Base-by-base conservation (phyloP, 2,888 invertebrate genomes). In the Lasioglossum marginatum region DNA sequence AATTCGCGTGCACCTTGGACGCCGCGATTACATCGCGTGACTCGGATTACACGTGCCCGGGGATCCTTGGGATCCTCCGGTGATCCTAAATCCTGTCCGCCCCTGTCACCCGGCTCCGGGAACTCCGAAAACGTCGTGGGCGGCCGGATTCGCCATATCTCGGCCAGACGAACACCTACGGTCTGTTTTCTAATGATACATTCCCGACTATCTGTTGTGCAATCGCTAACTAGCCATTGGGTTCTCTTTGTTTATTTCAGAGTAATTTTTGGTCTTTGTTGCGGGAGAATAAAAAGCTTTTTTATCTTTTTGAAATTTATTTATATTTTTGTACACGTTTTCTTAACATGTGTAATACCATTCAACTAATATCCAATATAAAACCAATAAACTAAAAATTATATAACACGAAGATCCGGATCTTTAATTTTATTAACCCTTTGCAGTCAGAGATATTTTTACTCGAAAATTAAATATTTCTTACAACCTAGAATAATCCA, bases 51-150 rank as follows among this genome's bases (percentile, higher is more conserved):
- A 89, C 86, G 83, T 82, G 81, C 78, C 79, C 37, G 70, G 80
- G 72, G 75, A 57, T 71, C 68, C 70, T 57, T 37, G 68, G 76
- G 82, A 57, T 79, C 85, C 80, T 82, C 73, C 71, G 81, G 37
- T 84, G 88, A 89, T 86, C 86, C 87, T 88, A 89, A 91, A 88
- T 90, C 81, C 83, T 88, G 83, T 83, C 80, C 80, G 87, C 87
- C 87, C 88, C 85, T 90, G 90, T 91, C 91, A 89, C 85, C 82
- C 81, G 77, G 79, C 86, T 82, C 83, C 83, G 82, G 84, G 78
- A 87, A 89, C 88, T 87, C 79, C 81, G 88, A 87, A 88, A 89
- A 87, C 90, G 85, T 85, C 85, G 89, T 89, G 88, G 91, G 90
- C 86, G 89, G 83, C 85, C 84, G 77, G 83, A 84, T 79, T 73